Conservation (phyloP, 53 echinoderm and acorn worm species). For the Luidia sarsii region DNA sequence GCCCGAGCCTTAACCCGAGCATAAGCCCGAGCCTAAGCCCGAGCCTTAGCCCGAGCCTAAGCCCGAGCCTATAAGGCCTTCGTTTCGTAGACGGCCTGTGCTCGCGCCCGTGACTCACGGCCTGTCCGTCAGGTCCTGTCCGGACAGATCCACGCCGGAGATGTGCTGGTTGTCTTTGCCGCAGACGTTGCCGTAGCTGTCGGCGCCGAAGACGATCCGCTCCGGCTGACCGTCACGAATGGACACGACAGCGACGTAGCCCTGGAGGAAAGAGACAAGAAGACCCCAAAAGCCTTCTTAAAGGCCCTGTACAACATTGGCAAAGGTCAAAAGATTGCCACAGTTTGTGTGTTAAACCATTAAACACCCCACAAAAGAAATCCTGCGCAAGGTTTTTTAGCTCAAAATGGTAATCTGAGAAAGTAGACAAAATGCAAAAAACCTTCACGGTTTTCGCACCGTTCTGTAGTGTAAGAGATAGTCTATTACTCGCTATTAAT, state of each 20-base stretch:
- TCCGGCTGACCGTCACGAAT: constrained; percentile 82
- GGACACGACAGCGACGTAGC: constrained; percentile 78
- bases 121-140: constrained; percentile 71
- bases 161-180: constrained; percentile 70
- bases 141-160: constrained; percentile 72
- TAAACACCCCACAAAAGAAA: too few species aligned
- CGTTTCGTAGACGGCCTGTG: not conserved
- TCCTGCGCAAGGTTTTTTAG: too few species aligned
- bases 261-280: constrained; percentile 41
- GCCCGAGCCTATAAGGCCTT: not conserved
- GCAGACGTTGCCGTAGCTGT: constrained; percentile 95
- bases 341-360: too few species aligned
- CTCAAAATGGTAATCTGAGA: too few species aligned
- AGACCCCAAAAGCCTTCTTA: too few species aligned
- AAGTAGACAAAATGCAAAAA: too few species aligned
- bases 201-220: constrained; percentile 82
- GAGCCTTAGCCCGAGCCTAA: not conserved
- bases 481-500: too few species aligned
- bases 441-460: not conserved
- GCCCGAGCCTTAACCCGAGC: too few species aligned
- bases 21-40: not conserved
- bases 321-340: too few species aligned
- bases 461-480: too few species aligned
- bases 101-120: constrained; percentile 71
- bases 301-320: too few species aligned